Percentiles rank a stretch among this genome's conserved stretches.
Evolutionary conservation across 2,113 vertebrate genomes (phyloP).

Genomic region (Ictalurus punctatus): DNA sequence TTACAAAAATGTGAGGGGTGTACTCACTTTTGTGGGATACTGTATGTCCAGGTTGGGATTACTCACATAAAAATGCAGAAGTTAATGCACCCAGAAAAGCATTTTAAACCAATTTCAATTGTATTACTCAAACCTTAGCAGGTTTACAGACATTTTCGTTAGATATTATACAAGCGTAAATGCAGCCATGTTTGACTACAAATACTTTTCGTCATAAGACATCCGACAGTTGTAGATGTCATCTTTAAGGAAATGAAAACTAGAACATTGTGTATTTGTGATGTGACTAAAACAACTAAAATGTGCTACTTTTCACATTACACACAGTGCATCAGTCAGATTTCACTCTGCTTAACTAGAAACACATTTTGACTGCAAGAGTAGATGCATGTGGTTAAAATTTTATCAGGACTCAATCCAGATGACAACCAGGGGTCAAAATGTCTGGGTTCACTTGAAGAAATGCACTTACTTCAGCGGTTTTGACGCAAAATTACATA

Average conservation of each 20-base stretch:
- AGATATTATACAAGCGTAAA: background rate
- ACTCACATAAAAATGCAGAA: background rate
- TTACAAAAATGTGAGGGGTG: too few species aligned
- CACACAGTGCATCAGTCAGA: background rate
- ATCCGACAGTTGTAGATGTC: background rate
- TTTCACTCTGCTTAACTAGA: conserved; percentile 1
- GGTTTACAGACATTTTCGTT: background rate
- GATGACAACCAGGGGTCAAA: conserved; percentile 7
- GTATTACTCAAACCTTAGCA: background rate
- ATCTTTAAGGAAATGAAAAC: background rate
- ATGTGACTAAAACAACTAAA: background rate
- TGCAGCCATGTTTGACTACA: background rate
- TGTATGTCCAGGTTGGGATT: background rate
- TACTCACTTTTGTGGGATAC: too few species aligned
- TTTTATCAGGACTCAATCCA: conserved; percentile 23
- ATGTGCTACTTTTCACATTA: conserved; percentile 1
- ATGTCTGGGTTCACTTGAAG: background rate
- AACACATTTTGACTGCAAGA: background rate
- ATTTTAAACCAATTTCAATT: background rate
- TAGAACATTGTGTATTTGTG: background rate
- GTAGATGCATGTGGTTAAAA: conserved; percentile 16
- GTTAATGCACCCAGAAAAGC: background rate
- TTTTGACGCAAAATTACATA: background rate
- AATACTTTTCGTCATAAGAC: background rate
- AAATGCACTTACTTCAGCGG: background rate